These are phyloP conservation scores for Siniperca scherzeri DNA, from an alignment of 2,797 vertebrate species.

Conservation along the genomic window DNA sequence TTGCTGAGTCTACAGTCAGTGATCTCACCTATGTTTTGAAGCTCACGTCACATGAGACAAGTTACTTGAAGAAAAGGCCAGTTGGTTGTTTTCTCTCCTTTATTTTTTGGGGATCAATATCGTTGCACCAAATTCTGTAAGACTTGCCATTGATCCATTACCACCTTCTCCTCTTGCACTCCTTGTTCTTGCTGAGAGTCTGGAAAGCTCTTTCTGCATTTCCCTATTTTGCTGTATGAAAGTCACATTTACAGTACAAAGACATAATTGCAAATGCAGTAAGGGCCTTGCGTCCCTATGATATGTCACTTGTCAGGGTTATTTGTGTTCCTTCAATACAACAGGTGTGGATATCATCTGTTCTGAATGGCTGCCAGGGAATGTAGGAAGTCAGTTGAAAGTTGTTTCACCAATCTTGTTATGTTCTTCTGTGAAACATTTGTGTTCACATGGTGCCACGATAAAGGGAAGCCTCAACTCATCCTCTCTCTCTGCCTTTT, in stretches of 20 bases:
- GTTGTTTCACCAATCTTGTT: constrained; percentile 34
- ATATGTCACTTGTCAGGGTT: constrained; percentile 37
- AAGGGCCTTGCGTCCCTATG: constrained; percentile 21
- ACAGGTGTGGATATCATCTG: constrained; percentile 20
- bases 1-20: constrained; percentile 11
- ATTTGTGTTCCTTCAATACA: constrained; percentile 37
- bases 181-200: constrained; percentile 29
- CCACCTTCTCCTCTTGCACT: constrained; percentile 34
- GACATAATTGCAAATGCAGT: constrained; percentile 37
- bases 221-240: constrained; percentile 53
- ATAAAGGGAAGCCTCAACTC: constrained; percentile 14
- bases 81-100: constrained; percentile 42
- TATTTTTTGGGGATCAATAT: constrained; percentile 60
- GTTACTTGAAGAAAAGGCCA: constrained; percentile 47
- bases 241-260: constrained; percentile 62
- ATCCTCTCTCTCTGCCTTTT: constrained; percentile 24
- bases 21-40: constrained; percentile 42
- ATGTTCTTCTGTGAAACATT: constrained; percentile 27
- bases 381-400: constrained; percentile 32
- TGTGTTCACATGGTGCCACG: constrained; percentile 6
- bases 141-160: constrained; percentile 62
- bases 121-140: constrained; percentile 58
- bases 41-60: constrained; percentile 22
- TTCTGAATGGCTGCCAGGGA: constrained; percentile 46
- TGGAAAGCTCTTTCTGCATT: constrained; percentile 33